phyloP scores from a whole-genome alignment of 2,113 vertebrate species.

The Lophochroa leadbeateri region DNA sequence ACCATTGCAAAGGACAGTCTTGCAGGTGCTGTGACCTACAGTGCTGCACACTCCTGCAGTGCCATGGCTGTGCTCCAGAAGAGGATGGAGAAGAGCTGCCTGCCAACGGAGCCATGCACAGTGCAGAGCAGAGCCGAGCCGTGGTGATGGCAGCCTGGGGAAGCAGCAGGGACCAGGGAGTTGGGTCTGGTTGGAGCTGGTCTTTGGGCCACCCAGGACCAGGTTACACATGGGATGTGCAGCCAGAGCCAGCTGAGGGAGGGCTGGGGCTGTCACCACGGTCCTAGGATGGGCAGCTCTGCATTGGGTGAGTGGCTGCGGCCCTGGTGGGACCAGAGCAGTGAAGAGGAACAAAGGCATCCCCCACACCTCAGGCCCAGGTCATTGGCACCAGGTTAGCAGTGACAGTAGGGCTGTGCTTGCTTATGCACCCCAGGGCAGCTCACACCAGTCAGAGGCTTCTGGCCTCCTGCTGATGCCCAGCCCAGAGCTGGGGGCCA shows the following conservation, averaged over 20 bases:
- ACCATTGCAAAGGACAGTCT: not conserved
- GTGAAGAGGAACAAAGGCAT: rapidly evolving
- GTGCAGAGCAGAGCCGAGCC: rapidly evolving
- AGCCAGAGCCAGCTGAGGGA: rapidly evolving
- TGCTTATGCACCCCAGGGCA: not conserved
- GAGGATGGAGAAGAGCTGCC: rapidly evolving
- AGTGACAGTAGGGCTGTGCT: not conserved
- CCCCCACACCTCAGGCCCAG: not conserved
- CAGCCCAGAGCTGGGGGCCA: not conserved
- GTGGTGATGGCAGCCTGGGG: rapidly evolving
- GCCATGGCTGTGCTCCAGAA: rapidly evolving
- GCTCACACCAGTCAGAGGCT: rapidly evolving
- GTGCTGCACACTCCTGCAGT: rapidly evolving
- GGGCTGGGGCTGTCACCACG: not conserved
- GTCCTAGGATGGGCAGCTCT: not conserved
- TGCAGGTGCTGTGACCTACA: not conserved
- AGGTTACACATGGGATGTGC: rapidly evolving
- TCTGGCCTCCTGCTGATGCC: rapidly evolving
- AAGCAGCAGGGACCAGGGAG: not conserved
- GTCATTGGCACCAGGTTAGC: rapidly evolving
- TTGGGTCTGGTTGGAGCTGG: not conserved
- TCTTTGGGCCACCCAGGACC: not conserved
- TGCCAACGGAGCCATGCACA: rapidly evolving
- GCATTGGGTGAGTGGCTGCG: not conserved
- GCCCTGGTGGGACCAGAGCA: not conserved